Conservation (phyloP, 2,888 invertebrate genomes). For the Tuta absoluta region DNA sequence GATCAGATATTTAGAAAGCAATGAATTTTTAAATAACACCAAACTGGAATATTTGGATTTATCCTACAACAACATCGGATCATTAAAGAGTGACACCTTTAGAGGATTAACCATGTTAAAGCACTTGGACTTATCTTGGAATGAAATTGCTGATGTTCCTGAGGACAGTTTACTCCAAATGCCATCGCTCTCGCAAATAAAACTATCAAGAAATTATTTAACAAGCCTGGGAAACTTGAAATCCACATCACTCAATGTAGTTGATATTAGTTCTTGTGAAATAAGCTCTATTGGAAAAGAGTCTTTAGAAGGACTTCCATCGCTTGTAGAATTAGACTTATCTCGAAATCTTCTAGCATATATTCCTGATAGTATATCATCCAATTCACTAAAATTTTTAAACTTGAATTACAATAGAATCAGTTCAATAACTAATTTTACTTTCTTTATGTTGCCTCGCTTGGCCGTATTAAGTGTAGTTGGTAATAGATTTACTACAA, state of each 20-base stretch:
- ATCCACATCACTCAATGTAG: conserved; percentile 78
- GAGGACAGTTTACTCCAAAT: conserved; percentile 82
- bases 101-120: conserved; percentile 79
- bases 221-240: conserved; percentile 80
- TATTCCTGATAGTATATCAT: conserved; percentile 83
- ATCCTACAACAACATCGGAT: conserved; percentile 84
- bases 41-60: conserved; percentile 83
- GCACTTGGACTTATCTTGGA: conserved; percentile 85
- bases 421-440: conserved; percentile 81
- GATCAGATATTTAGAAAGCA: conserved; percentile 79
- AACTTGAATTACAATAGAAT: conserved; percentile 83
- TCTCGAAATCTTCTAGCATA: conserved; percentile 84
- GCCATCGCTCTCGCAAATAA: conserved; percentile 81
- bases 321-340: conserved; percentile 82
- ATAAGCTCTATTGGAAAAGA: conserved; percentile 80
- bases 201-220: conserved; percentile 85
- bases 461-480: conserved; percentile 83
- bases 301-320: conserved; percentile 81
- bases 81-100: conserved; percentile 83
- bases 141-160: conserved; percentile 83
- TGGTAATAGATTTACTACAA: conserved; percentile 86
- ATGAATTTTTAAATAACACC: conserved; percentile 83
- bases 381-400: conserved; percentile 81
- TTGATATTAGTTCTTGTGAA: conserved; percentile 86
- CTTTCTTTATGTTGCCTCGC: conserved; percentile 83